Percentiles rank a stretch among this genome's conserved stretches.
phyloP scores from a whole-genome alignment of 2,113 vertebrate genomes.

The Anoura caudifer region DNA sequence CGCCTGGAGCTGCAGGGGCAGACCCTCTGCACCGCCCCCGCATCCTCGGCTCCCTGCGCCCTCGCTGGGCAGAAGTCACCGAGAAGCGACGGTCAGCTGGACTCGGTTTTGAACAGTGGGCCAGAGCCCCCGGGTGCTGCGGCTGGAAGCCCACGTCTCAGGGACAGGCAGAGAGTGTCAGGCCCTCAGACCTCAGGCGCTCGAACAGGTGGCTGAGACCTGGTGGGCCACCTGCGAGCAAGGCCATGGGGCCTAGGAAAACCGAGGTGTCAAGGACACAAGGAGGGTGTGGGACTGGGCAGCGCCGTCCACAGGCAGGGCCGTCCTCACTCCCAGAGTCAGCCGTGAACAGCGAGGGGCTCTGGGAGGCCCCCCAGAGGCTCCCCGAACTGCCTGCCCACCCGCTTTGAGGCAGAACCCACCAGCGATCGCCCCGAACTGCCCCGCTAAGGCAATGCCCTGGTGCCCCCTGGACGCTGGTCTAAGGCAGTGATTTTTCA shows the following conservation, averaged over 20 bases:
- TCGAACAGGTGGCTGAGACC: no score
- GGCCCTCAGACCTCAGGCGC: no score
- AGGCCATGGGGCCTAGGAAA: neutral
- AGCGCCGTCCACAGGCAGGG: neutral
- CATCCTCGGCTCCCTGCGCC: accelerated
- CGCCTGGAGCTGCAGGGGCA: neutral
- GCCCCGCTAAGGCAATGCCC: neutral
- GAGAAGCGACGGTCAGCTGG: neutral
- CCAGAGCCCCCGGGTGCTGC: neutral
- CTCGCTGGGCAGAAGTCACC: neutral
- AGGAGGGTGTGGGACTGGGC: no score
- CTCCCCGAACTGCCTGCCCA: neutral
- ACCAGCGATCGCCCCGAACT: neutral
- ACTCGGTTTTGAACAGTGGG: neutral
- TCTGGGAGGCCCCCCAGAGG: no score
- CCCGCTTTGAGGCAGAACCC: neutral
- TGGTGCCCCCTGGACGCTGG: neutral
- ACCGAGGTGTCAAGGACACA: accelerated
- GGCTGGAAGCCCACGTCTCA: no score
- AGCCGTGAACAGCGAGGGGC: no score
- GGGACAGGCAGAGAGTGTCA: neutral
- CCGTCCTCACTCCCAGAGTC: neutral
- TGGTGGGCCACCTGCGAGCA: accelerated
- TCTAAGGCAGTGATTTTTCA: neutral
- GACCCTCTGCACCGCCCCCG: accelerated